phyloP scores from a whole-genome alignment of 2,113 vertebrate genomes.

The Athene noctua region DNA sequence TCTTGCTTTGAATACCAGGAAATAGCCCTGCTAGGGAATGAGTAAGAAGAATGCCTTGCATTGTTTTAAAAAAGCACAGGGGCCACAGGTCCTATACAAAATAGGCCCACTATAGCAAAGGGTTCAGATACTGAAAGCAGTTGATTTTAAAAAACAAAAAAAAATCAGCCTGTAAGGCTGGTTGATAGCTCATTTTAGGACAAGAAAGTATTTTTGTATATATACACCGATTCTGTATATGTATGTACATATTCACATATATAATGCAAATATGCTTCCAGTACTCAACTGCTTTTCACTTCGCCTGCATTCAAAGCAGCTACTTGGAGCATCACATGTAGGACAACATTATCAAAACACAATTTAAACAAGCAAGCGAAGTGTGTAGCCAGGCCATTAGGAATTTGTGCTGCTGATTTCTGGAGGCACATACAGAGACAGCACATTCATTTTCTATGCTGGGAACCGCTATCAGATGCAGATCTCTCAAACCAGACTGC shows the following conservation, averaged over 20 bases:
- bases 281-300: neutral
- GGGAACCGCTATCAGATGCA: accelerated
- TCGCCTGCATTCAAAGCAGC: neutral
- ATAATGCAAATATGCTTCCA: neutral
- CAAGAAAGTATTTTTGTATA: neutral
- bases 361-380: neutral
- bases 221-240: neutral
- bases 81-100: neutral
- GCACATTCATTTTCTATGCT: neutral
- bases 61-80: neutral
- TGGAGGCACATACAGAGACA: neutral
- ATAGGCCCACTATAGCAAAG: neutral
- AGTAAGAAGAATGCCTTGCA: neutral
- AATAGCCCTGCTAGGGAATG: neutral
- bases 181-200: neutral
- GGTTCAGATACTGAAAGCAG: neutral
- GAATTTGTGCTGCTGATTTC: neutral
- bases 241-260: neutral
- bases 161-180: neutral
- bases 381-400: neutral
- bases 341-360: neutral
- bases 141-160: neutral
- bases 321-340: neutral
- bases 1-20: neutral
- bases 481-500: neutral